phyloP scores from a whole-genome alignment of 2,797 vertebrate genomes.

The Hoplostethus mediterraneus region DNA sequence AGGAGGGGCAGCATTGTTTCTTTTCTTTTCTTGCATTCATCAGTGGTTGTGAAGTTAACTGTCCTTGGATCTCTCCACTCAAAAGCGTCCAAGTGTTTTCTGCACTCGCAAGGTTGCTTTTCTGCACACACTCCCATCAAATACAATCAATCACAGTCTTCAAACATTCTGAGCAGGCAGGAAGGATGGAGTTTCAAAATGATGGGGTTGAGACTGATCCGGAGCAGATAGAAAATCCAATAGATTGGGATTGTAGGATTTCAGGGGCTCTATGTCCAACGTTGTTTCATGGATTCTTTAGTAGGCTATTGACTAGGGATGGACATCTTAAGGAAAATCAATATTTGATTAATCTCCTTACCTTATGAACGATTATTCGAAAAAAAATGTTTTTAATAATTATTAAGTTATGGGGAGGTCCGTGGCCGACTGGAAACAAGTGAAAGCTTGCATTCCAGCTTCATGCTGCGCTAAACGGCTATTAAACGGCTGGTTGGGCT shows the following conservation, averaged over 20 bases:
- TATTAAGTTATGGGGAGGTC: too few relatives aligned
- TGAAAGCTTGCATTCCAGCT: too few relatives aligned
- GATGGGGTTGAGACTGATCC: slow-evolving; percentile 61
- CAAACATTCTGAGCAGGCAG: slow-evolving; percentile 65
- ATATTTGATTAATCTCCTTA: too few relatives aligned
- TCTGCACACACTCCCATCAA: slow-evolving; percentile 63
- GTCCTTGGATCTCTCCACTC: slow-evolving; percentile 61
- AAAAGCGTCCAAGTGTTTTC: slow-evolving; percentile 46
- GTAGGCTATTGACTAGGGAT: slow-evolving; percentile 56
- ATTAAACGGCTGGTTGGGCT: too few relatives aligned
- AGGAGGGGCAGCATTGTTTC: slow-evolving; percentile 47
- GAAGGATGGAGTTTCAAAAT: slow-evolving; percentile 65
- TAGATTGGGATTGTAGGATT: slow-evolving; percentile 71
- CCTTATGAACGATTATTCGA: too few relatives aligned
- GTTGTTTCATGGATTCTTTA: slow-evolving; percentile 62
- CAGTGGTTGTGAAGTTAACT: slow-evolving; percentile 53
- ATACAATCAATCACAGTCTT: slow-evolving; percentile 71
- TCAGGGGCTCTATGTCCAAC: slow-evolving; percentile 47
- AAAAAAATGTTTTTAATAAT: too few relatives aligned
- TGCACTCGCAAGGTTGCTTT: slow-evolving; percentile 57
- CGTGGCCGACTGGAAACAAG: too few relatives aligned
- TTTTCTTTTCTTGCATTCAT: slow-evolving; percentile 45
- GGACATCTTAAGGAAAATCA: too few relatives aligned
- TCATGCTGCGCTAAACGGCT: too few relatives aligned
- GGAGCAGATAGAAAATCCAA: slow-evolving; percentile 65